Base-by-base conservation (phyloP, 23 tunicate genomes). In the Diplosoma virens region DNA sequence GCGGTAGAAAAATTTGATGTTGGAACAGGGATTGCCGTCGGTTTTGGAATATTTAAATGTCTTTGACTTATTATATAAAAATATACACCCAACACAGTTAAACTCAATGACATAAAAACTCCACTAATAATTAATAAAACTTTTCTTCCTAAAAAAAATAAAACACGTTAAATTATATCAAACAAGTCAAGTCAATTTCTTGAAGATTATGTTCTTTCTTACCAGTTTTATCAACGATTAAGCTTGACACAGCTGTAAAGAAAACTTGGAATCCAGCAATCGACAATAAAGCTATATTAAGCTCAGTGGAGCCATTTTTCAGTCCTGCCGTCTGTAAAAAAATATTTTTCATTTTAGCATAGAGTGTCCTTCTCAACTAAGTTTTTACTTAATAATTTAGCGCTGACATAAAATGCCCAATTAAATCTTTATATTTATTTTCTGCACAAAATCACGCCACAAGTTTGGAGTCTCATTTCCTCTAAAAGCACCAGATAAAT, bases 221-320 rank as follows among this genome's bases (percentile, higher is more conserved):
- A 61, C 96, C 96, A 47, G 82, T 80, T 72, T 77, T 77, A 45
- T 89, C 96, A 29, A 89, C 77, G 47, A 82, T 82, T 0, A 89
- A 47, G 65, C 88, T 76, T 7, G 96, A 70, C n/a, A 89, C 41
- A 5, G 66, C 22, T 14, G 96, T 89, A 50, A 77, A 89, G 18
- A 89, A 16, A 18, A 82, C 96, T 82, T 89, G 96, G 7, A 72
- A 61, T 18, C 69, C 71, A 48, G 96, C 86, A 33, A 89, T 58
- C 2, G 78, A 27, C 0, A 89, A 58, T 7, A 89, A 27, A 0
- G 96, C 96, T 7, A 77, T 26, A 30, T 67, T 71, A 6, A 82
- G 34, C 52, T 68, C 33, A 16, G 9, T 26, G 11, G 88, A 47
- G 3, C 37, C 60, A 32, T 64, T 67, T 0, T 32, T 55, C 50